These are phyloP conservation scores for Dynastes maya DNA, from an alignment of 2,888 invertebrate genomes.

Conservation along the genomic window DNA sequence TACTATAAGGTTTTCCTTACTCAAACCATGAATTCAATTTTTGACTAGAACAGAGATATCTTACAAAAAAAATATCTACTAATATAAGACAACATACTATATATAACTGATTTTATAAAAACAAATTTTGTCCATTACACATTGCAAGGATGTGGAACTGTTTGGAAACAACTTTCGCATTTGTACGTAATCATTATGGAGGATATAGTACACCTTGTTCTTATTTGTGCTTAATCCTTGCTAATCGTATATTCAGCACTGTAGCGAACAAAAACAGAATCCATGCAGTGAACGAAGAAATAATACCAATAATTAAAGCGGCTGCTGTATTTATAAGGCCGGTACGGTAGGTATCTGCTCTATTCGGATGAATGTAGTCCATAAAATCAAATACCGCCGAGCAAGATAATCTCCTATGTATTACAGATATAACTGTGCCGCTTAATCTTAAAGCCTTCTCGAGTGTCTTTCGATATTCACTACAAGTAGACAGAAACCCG, in stretches of 20 bases:
- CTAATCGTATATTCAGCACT: conserved; percentile 63
- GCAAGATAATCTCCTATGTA: conserved; percentile 80
- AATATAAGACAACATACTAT: too few relatives aligned
- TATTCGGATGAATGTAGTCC: conserved; percentile 85
- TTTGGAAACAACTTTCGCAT: too few relatives aligned
- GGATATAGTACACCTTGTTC: too few relatives aligned
- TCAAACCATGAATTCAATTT: too few relatives aligned
- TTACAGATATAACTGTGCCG: conserved; percentile 75
- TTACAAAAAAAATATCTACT: too few relatives aligned
- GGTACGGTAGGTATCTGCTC: conserved; percentile 76
- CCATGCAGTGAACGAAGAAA: conserved; percentile 71
- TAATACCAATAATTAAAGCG: conserved; percentile 78
- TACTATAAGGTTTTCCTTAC: too few relatives aligned
- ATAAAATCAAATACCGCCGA: conserved; percentile 86
- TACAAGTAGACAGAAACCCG: conserved; percentile 84
- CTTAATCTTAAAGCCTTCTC: conserved; percentile 74
- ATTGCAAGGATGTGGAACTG: too few relatives aligned
- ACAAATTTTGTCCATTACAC: too few relatives aligned
- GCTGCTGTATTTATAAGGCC: conserved; percentile 83
- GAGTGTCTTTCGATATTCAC: conserved; percentile 80
- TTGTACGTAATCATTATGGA: too few relatives aligned
- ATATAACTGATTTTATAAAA: too few relatives aligned
- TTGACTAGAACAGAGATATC: too few relatives aligned
- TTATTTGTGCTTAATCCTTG: conserved; percentile 16
- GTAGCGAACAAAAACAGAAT: conserved; percentile 62